Base-by-base conservation (phyloP, 2,888 invertebrate genomes). In the Blastobasis adustella region DNA sequence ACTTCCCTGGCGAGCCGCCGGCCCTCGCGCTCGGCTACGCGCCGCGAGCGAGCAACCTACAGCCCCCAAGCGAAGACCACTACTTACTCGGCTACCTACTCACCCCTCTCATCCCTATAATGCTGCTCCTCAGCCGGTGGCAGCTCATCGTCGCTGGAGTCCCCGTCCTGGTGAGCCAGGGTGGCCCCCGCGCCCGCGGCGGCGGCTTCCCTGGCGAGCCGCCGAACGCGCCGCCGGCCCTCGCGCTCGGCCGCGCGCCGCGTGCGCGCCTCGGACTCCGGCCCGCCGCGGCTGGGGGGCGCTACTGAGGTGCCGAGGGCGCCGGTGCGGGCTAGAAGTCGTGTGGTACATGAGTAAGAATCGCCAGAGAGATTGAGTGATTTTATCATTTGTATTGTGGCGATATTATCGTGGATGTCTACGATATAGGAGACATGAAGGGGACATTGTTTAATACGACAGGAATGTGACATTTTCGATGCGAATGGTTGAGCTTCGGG, bases 91-190 rank as follows among this genome's bases (percentile, higher is more conserved):
- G 23, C 23, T 23, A 23, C 23, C 46, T 41, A 43, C 54, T 5
- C 37, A 83, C 84, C 82, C 55, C 73, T 58, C 64, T 86, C 85
- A 9, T 61, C 62, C 1, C 23, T 45, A 6, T 91, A 90, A 69
- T 92, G 93, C 58, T 91, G 90, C 54, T 91, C 83, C 66, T 92
- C 90, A 59, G 94, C 94, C 59, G 95, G 96, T 36, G 96, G 95
- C 70, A 97, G 94, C 76, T 98, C 98, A 73, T 99, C 98, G 75
- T 99, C 99, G 65, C 97, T 97, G 47, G 98, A 98, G 93, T 98
- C 94, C 0, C 98, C 98, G 75, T 98, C 98, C 54, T 95, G 92
- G 75, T 98, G 98, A 23, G 79, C 67, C 45, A 77, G 58, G 10
- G 84, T 67, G 10, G 61, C 53, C 46, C 69, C 69, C 9, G 69